Evolutionary conservation across 53 echinoderm and acorn worm species (phyloP).

Genomic region (Stichopus horrens): DNA sequence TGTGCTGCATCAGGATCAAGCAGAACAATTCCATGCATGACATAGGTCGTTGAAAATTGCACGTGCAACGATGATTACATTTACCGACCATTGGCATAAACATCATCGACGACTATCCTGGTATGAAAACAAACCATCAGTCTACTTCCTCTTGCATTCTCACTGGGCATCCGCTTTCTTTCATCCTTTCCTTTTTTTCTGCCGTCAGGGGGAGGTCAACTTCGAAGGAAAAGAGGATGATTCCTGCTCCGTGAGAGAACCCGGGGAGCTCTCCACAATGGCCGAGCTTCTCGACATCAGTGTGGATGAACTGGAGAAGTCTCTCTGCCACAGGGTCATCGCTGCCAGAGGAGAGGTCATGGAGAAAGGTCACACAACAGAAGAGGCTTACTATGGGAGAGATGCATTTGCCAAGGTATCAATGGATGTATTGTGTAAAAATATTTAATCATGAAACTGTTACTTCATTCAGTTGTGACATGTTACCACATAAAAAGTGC

Average conservation of each 20-base stretch:
- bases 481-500: too few relatives aligned
- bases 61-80: too few relatives aligned
- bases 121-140: too few relatives aligned
- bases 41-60: too few relatives aligned
- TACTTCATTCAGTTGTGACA: not conserved
- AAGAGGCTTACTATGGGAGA: slow-evolving; percentile 91
- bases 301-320: slow-evolving; percentile 75
- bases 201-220: slow-evolving; percentile 69
- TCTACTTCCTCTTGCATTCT: too few relatives aligned
- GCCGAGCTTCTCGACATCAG: slow-evolving; percentile 68
- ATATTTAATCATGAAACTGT: not conserved
- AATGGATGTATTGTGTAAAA: too few relatives aligned
- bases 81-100: too few relatives aligned
- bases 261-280: slow-evolving; percentile 63
- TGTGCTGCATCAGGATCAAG: too few relatives aligned
- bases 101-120: too few relatives aligned
- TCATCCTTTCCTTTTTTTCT: not conserved
- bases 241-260: slow-evolving; percentile 59
- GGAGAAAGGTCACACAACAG: slow-evolving; percentile 89
- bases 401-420: slow-evolving; percentile 96
- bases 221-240: slow-evolving; percentile 85
- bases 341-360: slow-evolving; percentile 97
- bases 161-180: too few relatives aligned
- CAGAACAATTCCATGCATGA: too few relatives aligned
- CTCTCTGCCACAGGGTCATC: slow-evolving; percentile 88